Evolutionary conservation across 2,797 vertebrate genomes (phyloP), one percentile per base, ranked within the genome.

Genomic region (Poecilia velifera): DNA sequence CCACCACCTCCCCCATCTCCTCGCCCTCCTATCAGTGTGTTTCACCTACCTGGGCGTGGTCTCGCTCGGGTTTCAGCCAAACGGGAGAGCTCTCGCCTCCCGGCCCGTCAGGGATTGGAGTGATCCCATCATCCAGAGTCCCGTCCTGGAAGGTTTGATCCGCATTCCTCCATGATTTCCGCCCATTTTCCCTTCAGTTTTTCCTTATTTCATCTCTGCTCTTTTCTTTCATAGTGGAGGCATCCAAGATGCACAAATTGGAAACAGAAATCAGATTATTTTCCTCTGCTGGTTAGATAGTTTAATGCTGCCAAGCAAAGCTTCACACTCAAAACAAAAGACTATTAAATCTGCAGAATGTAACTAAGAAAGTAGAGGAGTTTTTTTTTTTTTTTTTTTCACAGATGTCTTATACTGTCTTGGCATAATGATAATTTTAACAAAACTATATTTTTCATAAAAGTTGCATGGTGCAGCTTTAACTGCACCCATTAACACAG

Each of bases 91-190:
- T 90, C 94, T 94, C 87, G 90, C 96, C 96, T 95, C 96, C 96
- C 96, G 94, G 96, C 96, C 96, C 96, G 91, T 94, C 96, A 87
- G 96, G 96, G 95, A 95, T 96, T 82, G 96, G 96, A 95, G 90
- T 94, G 94, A 92, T 96, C 88, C 96, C 96, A 31, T 97, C 97
- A 88, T 97, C 97, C 96, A 96, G 95, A 95, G 95, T 98, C 92
- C 97, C 96, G 87, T 96, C 96, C 95, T 98, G 97, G 97, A 98
- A 98, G 97, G 97, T 98, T 97, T 96, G 97, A 92, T 43, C 71
- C 81, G 70, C 83, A 9, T 18, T 14, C 28, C 59, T 79, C 68
- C 82, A 79, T 2, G 12, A 73, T 34, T 51, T 72, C 68, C 13
- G 75, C 41, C 36, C 62, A 43, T 28, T 72, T 59, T 13, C 22